phyloP scores from a whole-genome alignment of 2,113 vertebrate species.

The Phasianus colchicus region DNA sequence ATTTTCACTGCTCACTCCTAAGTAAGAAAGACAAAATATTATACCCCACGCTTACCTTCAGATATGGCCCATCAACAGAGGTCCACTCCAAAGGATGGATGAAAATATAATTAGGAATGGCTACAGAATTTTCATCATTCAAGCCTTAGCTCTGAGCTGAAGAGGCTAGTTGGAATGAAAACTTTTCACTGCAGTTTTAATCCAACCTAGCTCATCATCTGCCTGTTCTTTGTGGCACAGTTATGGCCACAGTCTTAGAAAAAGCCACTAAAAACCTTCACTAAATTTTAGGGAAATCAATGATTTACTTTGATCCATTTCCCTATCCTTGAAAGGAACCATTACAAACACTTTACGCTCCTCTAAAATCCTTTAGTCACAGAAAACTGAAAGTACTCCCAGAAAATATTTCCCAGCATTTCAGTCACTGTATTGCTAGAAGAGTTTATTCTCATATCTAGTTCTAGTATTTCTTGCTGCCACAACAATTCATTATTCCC shows the following conservation, averaged over 20 bases:
- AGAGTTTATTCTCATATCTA: not conserved
- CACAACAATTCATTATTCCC: not conserved
- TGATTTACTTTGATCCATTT: not conserved
- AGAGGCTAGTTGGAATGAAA: not conserved
- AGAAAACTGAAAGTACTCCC: not conserved
- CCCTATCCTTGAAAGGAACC: not conserved
- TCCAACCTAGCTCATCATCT: not conserved
- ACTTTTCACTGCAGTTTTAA: not conserved
- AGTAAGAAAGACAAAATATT: not conserved
- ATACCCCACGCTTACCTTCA: not conserved
- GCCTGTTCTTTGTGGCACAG: not conserved
- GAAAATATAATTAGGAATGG: not conserved
- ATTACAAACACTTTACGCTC: not conserved
- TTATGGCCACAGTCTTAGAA: not conserved
- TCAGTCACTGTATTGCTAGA: not conserved
- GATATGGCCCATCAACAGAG: not conserved
- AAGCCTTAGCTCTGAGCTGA: not conserved
- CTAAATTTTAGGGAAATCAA: not conserved
- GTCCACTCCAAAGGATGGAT: not conserved
- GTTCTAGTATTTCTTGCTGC: not conserved
- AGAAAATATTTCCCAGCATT: not conserved
- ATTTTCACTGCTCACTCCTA: conserved; percentile 21
- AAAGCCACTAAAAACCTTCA: not conserved
- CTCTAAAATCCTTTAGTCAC: not conserved
- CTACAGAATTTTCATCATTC: not conserved